Conservation (phyloP, 2,113 vertebrate species). For the Caracal caracal region DNA sequence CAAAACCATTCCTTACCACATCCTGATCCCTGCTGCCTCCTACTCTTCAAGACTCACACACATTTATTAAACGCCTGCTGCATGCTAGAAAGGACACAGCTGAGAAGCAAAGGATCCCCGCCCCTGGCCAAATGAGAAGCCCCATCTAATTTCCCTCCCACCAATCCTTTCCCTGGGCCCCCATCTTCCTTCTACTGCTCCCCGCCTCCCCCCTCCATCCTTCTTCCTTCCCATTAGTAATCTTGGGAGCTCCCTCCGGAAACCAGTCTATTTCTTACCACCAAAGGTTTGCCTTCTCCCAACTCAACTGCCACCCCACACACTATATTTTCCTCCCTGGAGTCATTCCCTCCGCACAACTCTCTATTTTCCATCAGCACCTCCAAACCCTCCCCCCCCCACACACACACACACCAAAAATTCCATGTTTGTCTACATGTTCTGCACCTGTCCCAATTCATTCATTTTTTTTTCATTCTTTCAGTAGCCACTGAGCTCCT, state of each 20-base stretch:
- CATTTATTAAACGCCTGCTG: neutral
- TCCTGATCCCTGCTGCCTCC: neutral
- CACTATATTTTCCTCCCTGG: neutral
- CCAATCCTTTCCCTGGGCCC: neutral
- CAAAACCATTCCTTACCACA: neutral
- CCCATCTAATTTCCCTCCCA: neutral
- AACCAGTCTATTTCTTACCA: neutral
- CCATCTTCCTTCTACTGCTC: neutral
- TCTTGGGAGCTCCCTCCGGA: neutral
- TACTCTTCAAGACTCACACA: neutral
- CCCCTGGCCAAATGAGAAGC: neutral
- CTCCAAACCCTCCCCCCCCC: fast-evolving
- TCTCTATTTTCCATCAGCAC: neutral
- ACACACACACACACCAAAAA: neutral
- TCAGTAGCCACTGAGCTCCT: neutral
- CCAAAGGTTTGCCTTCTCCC: neutral
- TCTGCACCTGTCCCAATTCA: neutral
- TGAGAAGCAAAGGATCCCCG: neutral
- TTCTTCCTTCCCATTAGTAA: neutral
- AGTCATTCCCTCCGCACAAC: neutral
- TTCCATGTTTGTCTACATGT: neutral
- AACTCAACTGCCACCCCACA: too few relatives aligned
- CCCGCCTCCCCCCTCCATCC: neutral
- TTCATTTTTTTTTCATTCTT: neutral
- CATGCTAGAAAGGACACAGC: neutral